These are phyloP conservation scores for Thrips palmi DNA, from an alignment of 1,140 invertebrate species.

Conservation along the genomic window DNA sequence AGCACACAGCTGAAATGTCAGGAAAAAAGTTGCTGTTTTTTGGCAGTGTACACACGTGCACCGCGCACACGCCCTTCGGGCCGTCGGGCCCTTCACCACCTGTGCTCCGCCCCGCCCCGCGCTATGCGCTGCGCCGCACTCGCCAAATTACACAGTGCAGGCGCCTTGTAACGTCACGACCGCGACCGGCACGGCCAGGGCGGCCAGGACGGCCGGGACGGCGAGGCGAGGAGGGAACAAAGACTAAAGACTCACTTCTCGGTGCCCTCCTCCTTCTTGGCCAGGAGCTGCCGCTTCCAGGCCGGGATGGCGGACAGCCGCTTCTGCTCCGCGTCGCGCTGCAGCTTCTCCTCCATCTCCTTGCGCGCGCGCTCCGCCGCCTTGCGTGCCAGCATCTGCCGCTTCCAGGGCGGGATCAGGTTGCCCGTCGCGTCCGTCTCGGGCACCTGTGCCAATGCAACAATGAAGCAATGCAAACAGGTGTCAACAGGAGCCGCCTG, in stretches of 20 bases:
- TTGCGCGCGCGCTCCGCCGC: conserved; percentile 79
- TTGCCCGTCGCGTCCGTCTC: conserved; percentile 76
- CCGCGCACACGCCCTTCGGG: no score
- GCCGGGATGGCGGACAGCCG: conserved; percentile 70
- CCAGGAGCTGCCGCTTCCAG: conserved; percentile 78
- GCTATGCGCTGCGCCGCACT: no score
- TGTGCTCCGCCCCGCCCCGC: no score
- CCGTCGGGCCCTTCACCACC: no score
- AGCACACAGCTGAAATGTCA: no score
- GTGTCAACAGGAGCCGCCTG: not conserved
- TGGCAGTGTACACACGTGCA: no score
- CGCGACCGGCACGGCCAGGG: no score
- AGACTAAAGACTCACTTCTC: conserved; percentile 33
- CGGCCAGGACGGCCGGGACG: no score
- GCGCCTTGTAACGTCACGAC: no score
- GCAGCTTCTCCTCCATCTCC: conserved; percentile 69
- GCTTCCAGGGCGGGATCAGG: conserved; percentile 79
- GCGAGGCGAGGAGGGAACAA: no score
- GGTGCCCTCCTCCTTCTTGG: conserved; percentile 59
- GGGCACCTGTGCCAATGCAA: conserved; percentile 51
- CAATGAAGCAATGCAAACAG: conserved; percentile 4
- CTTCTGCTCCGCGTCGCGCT: conserved; percentile 66
- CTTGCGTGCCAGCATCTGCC: conserved; percentile 85
- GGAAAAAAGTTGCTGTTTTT: no score
- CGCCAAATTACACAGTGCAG: no score